Evolutionary conservation across 1,140 invertebrate species (phyloP).

Genomic region (Platyscapa corneri): DNA sequence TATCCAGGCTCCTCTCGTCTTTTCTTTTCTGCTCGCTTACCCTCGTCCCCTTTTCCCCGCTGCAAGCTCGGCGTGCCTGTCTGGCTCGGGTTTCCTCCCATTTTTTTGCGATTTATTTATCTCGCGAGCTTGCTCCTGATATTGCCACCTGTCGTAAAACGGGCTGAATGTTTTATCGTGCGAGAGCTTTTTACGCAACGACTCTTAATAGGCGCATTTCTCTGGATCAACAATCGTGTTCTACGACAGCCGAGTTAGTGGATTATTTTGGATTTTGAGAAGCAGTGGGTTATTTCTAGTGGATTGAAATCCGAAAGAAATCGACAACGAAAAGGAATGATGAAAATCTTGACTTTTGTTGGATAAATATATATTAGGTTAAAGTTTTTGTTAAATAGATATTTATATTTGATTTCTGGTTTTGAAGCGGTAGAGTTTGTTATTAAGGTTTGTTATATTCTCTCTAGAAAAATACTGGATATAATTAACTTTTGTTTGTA

Average conservation of each 20-base stretch:
- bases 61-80: neutral
- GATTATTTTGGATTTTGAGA: neutral
- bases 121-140: slow-evolving; percentile 6
- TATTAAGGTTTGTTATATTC: neutral
- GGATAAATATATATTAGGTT: neutral
- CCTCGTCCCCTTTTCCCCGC: neutral
- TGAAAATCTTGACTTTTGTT: neutral
- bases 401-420: neutral
- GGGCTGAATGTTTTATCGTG: slow-evolving; percentile 24
- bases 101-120: neutral
- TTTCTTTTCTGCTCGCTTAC: slow-evolving; percentile 50
- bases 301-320: neutral
- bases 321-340: neutral
- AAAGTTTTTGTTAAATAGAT: neutral
- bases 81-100: neutral
- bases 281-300: no score
- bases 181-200: neutral
- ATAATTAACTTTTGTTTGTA: neutral
- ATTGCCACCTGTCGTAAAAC: slow-evolving; percentile 12
- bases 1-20: slow-evolving; percentile 39
- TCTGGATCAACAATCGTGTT: neutral
- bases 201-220: neutral
- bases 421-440: neutral
- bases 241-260: neutral
- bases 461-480: neutral